Evolutionary conservation across 2,797 vertebrate genomes (phyloP).

Genomic region (Acipenser oxyrinchus): DNA sequence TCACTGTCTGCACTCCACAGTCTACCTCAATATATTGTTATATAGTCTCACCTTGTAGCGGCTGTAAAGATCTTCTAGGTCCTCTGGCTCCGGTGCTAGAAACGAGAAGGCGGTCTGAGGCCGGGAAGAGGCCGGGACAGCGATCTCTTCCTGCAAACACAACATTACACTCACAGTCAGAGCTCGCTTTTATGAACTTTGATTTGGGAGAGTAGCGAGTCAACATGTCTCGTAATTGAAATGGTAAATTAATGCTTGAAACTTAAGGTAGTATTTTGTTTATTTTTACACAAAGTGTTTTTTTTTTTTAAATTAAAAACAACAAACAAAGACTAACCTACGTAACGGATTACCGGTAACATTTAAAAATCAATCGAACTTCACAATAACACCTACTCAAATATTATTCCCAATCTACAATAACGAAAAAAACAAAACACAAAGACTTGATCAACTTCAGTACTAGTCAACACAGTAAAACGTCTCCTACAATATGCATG

Average conservation of each 20-base stretch:
- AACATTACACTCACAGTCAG: not conserved
- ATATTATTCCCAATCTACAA: too few species aligned
- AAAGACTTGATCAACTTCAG: too few species aligned
- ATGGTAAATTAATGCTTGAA: not conserved
- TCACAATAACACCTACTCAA: too few species aligned
- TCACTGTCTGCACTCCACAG: not conserved
- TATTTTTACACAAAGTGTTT: not conserved
- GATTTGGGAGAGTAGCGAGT: too few species aligned
- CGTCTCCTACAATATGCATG: not conserved
- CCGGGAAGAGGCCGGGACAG: slow-evolving; percentile 64
- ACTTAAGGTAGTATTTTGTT: not conserved
- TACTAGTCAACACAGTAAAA: not conserved
- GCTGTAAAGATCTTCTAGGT: slow-evolving; percentile 85
- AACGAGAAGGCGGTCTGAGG: slow-evolving; percentile 81
- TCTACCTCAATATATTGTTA: not conserved
- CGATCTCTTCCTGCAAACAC: slow-evolving; percentile 68
- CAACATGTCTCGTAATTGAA: not conserved
- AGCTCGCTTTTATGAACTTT: too few species aligned
- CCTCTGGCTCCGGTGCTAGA: slow-evolving; percentile 80
- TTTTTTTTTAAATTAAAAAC: not conserved
- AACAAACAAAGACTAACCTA: not conserved
- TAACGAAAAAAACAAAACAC: too few species aligned
- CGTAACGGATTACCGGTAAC: too few species aligned
- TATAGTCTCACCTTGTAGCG: slow-evolving; percentile 73
- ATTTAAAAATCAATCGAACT: too few species aligned